Evolutionary conservation across 2,888 invertebrate species (phyloP).

Genomic region (Cyclophora punctaria): DNA sequence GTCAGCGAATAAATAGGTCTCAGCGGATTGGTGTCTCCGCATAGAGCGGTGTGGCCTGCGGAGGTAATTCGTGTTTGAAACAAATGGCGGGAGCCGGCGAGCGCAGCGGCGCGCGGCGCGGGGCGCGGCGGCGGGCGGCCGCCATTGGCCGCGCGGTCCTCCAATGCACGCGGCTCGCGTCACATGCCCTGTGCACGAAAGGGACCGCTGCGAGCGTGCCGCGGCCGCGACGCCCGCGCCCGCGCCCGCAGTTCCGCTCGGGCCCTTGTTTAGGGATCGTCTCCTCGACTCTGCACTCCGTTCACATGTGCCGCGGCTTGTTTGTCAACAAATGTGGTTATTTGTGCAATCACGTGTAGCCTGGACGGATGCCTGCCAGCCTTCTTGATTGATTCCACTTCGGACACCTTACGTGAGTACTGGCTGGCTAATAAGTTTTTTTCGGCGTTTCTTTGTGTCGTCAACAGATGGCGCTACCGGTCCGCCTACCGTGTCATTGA

Average conservation of each 20-base stretch:
- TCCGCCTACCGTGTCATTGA: conserved; percentile 50
- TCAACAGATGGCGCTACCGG: conserved; percentile 63
- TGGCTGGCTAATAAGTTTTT: conserved; percentile 27
- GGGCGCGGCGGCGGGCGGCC: conserved; percentile 29
- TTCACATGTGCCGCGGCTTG: conserved; percentile 24
- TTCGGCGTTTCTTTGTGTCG: conserved; percentile 28
- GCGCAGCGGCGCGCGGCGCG: conserved; percentile 30
- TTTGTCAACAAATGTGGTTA: conserved; percentile 48
- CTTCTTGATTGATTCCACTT: conserved; percentile 32
- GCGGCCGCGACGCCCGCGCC: background rate
- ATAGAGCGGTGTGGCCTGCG: conserved; percentile 50
- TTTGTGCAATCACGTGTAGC: conserved; percentile 39
- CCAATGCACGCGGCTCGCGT: conserved; percentile 47
- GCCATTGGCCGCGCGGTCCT: conserved; percentile 43
- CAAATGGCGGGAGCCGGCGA: conserved; percentile 38
- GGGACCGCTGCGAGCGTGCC: conserved; percentile 39
- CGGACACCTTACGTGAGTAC: conserved; percentile 56
- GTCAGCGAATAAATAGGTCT: conserved; percentile 25
- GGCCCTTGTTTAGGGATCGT: conserved; percentile 59
- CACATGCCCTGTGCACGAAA: conserved; percentile 55
- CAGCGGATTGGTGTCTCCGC: conserved; percentile 46
- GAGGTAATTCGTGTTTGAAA: conserved; percentile 44
- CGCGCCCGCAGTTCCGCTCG: conserved; percentile 48
- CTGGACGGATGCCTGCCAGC: conserved; percentile 30
- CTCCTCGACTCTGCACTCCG: conserved; percentile 37